phyloP scores from a whole-genome alignment of 2,888 invertebrate genomes.

The Brachyptera putata region DNA sequence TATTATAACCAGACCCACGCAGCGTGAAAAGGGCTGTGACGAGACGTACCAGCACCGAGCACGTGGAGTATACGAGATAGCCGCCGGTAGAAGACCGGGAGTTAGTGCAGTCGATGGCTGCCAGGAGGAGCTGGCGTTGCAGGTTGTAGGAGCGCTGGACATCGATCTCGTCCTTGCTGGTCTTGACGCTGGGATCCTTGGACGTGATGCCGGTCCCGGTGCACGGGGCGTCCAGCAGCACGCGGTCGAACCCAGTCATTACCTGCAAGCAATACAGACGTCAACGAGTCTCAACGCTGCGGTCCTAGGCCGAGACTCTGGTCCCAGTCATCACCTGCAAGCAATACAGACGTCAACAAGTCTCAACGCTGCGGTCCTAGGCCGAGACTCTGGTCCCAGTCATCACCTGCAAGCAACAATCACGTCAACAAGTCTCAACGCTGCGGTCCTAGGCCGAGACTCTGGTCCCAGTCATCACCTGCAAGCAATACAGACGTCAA shows the following conservation, averaged over 20 bases:
- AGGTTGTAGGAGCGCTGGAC: slow-evolving; percentile 87
- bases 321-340: slow-evolving; percentile 79
- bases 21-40: no score
- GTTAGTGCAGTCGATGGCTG: slow-evolving; percentile 95
- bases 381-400: slow-evolving; percentile 95
- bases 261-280: slow-evolving; percentile 50
- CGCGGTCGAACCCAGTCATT: slow-evolving; percentile 90
- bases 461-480: slow-evolving; percentile 89
- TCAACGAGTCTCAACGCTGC: slow-evolving; percentile 43
- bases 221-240: slow-evolving; percentile 96
- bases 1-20: no score
- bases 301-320: slow-evolving; percentile 96
- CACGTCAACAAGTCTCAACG: not conserved
- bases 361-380: slow-evolving; percentile 71
- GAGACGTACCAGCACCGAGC: slow-evolving; percentile 87
- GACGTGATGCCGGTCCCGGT: slow-evolving; percentile 97
- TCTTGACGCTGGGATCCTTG: slow-evolving; percentile 96
- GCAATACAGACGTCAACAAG: not conserved
- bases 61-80: slow-evolving; percentile 96
- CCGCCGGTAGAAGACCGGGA: slow-evolving; percentile 90
- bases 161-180: slow-evolving; percentile 82
- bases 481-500: slow-evolving; percentile 35
- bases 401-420: slow-evolving; percentile 59
- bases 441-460: slow-evolving; percentile 94
- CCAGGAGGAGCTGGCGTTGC: slow-evolving; percentile 85